Evolutionary conservation across 2,113 vertebrate genomes (phyloP).

Genomic region (Murina feae): DNA sequence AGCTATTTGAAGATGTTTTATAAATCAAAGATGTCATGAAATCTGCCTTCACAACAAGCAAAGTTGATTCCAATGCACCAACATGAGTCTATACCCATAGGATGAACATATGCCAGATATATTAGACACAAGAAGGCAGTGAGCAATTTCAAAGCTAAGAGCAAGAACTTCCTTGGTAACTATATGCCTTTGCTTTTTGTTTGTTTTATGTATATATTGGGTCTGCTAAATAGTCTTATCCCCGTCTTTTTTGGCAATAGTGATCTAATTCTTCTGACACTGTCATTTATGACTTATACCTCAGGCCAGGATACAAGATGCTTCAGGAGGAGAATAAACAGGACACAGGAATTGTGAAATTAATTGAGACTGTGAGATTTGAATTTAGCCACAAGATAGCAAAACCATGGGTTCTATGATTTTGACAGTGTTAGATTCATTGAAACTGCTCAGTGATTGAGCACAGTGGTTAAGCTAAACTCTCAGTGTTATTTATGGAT

Average conservation of each 20-base stretch:
- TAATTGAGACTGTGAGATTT: neutral
- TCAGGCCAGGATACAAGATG: neutral
- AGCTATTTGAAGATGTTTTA: neutral
- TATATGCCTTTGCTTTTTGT: neutral
- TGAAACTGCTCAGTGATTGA: conserved; percentile 41
- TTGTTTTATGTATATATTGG: neutral
- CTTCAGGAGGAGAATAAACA: neutral
- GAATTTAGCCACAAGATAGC: neutral
- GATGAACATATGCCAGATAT: neutral
- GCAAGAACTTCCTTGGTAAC: neutral
- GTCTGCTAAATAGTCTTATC: neutral
- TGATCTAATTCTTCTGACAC: neutral
- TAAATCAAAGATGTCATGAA: neutral
- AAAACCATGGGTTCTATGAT: conserved; percentile 5
- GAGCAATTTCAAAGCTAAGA: neutral
- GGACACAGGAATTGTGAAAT: neutral
- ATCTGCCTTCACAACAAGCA: neutral
- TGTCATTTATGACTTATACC: neutral
- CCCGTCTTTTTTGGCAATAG: neutral
- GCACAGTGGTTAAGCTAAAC: neutral
- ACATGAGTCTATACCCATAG: neutral
- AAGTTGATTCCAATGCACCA: neutral
- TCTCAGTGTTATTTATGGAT: neutral
- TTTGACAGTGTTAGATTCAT: conserved; percentile 40
- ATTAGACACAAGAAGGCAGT: neutral